phyloP scores from a whole-genome alignment of 2,797 vertebrate species.

The Lophura swinhoii region DNA sequence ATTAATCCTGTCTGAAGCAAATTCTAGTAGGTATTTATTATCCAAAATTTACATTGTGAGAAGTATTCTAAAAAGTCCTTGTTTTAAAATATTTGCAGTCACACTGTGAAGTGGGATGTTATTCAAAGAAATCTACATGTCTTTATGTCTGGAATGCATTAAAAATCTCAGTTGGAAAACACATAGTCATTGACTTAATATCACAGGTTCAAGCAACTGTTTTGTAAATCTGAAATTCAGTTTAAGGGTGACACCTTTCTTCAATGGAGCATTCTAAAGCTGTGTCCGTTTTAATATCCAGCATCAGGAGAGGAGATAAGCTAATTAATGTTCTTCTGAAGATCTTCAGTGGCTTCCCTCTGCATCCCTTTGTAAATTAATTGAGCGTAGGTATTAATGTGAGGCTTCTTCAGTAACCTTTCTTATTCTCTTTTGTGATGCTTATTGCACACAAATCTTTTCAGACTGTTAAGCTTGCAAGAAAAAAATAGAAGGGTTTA shows the following conservation, averaged over 20 bases:
- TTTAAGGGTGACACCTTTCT: not conserved
- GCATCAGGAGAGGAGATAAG: not conserved
- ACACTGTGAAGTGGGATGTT: not conserved
- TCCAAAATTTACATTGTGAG: not conserved
- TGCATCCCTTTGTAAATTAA: not conserved
- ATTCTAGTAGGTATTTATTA: not conserved
- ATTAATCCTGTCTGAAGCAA: not conserved
- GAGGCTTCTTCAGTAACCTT: not conserved
- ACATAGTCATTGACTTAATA: not conserved
- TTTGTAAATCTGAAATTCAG: not conserved
- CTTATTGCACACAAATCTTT: not conserved
- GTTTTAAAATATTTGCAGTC: not conserved
- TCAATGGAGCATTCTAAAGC: not conserved
- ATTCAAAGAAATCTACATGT: not conserved
- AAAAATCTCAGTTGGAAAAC: not conserved
- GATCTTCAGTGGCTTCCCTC: not conserved
- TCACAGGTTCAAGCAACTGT: not conserved
- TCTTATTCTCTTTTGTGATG: not conserved
- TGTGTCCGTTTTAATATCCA: not conserved
- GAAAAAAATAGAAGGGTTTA: not conserved
- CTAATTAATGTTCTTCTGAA: not conserved
- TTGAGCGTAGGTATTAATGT: not conserved
- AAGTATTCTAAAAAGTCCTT: not conserved
- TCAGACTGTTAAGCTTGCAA: not conserved
- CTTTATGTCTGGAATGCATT: not conserved